A percentile compares a stretch with the other conserved stretches of the same genome.
phyloP scores from a whole-genome alignment of 2,797 vertebrate genomes.

The Selene dorsalis region DNA sequence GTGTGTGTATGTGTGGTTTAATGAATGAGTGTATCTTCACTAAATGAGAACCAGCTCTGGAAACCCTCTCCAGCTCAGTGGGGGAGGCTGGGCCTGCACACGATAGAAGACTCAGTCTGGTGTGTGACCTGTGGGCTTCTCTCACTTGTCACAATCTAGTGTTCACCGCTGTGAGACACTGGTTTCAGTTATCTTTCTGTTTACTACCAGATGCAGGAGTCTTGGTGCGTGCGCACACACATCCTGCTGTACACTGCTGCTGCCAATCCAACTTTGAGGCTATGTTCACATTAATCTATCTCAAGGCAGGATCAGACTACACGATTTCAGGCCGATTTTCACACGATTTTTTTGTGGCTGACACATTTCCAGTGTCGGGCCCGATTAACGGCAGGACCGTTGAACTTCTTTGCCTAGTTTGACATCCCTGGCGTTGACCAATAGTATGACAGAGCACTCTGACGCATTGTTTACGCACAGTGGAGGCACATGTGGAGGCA shows the following conservation, averaged over 20 bases:
- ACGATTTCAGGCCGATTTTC: too few relatives aligned
- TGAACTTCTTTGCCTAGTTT: too few relatives aligned
- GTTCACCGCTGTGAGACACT: not conserved
- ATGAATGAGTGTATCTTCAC: constrained; percentile 11
- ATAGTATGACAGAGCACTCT: too few relatives aligned
- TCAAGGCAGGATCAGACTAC: too few relatives aligned
- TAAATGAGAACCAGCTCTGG: constrained; percentile 49
- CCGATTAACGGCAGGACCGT: too few relatives aligned
- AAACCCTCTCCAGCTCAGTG: constrained; percentile 15
- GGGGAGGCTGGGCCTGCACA: not conserved
- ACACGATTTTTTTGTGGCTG: too few relatives aligned
- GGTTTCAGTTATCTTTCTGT: not conserved
- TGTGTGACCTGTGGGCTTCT: not conserved
- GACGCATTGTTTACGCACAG: too few relatives aligned
- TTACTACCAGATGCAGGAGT: not conserved
- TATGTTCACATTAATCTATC: too few relatives aligned
- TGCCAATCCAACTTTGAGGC: not conserved
- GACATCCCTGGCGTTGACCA: too few relatives aligned
- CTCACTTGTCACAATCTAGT: not conserved
- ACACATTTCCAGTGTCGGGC: too few relatives aligned
- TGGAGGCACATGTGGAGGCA: too few relatives aligned
- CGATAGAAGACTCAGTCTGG: not conserved
- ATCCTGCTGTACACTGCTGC: not conserved
- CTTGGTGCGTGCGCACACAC: not conserved
- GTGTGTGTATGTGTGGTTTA: too few relatives aligned